Conservation (phyloP, 2,113 vertebrate genomes). For the Nanorana parkeri region DNA sequence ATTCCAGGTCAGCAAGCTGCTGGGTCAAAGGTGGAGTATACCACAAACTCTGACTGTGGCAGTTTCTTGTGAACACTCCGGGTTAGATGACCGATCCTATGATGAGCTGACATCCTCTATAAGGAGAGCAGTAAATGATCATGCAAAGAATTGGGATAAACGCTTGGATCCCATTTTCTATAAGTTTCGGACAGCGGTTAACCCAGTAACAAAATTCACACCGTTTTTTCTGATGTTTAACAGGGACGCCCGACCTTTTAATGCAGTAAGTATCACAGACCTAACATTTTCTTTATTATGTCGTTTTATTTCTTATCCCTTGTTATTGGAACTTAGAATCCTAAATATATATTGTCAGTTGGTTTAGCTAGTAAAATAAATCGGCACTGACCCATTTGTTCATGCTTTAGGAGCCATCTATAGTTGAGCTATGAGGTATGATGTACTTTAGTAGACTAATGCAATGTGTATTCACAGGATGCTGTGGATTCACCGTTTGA, state of each 20-base stretch:
- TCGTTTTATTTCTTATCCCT: background rate
- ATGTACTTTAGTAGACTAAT: background rate
- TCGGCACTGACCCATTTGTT: too few relatives aligned
- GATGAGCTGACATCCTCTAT: constrained; percentile 78
- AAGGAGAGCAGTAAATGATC: constrained; percentile 75
- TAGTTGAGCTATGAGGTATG: too few relatives aligned
- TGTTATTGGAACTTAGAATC: too few relatives aligned
- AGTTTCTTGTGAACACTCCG: constrained; percentile 67
- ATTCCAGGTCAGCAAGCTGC: constrained; percentile 76
- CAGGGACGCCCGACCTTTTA: constrained; percentile 74
- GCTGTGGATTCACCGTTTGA: too few relatives aligned
- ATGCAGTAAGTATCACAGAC: constrained; percentile 62
- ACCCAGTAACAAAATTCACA: constrained; percentile 80
- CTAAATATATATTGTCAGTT: too few relatives aligned
- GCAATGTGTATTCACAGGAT: background rate
- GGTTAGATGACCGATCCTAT: constrained; percentile 70
- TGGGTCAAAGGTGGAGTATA: constrained; percentile 80
- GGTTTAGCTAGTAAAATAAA: too few relatives aligned
- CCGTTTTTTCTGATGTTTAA: constrained; percentile 88
- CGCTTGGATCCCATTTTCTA: constrained; percentile 82
- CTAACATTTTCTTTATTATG: background rate
- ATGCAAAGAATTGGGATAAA: constrained; percentile 81
- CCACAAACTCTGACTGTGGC: constrained; percentile 74
- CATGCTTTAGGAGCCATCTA: too few relatives aligned
- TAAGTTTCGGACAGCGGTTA: constrained; percentile 79